Evolutionary conservation across 2,113 vertebrate genomes (phyloP).

Genomic region (Monarcha castaneiventris): DNA sequence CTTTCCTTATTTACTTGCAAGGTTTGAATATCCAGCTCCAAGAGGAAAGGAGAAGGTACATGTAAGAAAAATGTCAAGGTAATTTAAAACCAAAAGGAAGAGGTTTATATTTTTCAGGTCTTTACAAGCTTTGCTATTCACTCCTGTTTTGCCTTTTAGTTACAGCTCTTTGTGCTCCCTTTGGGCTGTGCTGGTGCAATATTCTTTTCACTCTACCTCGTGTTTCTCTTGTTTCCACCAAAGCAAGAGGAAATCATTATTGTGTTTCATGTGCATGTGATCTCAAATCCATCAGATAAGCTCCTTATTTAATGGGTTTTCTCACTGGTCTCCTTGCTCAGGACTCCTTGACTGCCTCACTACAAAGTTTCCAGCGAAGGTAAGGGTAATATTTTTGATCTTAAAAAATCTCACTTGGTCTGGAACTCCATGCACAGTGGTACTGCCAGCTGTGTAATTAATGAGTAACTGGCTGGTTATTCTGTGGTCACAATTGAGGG

Average conservation of each 20-base stretch:
- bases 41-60: slow-evolving; percentile 1
- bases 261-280: neutral
- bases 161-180: neutral
- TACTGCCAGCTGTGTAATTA: neutral
- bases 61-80: slow-evolving; percentile 17
- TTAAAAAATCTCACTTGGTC: neutral
- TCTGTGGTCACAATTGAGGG: neutral
- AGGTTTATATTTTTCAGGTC: slow-evolving; percentile 7
- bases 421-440: neutral
- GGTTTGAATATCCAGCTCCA: slow-evolving; percentile 48
- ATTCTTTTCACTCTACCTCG: accelerated
- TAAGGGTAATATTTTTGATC: neutral
- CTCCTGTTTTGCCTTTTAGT: neutral
- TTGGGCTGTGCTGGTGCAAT: neutral
- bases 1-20: slow-evolving; percentile 45
- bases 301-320: neutral
- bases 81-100: slow-evolving; percentile 35
- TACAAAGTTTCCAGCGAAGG: neutral
- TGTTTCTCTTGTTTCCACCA: neutral
- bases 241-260: neutral
- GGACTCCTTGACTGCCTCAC: neutral
- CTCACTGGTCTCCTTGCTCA: neutral
- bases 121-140: neutral
- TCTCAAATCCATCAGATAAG: neutral
- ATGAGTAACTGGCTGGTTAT: neutral